Evolutionary conservation across 2,888 invertebrate species (phyloP).

Genomic region (Drosophila putrida): DNA sequence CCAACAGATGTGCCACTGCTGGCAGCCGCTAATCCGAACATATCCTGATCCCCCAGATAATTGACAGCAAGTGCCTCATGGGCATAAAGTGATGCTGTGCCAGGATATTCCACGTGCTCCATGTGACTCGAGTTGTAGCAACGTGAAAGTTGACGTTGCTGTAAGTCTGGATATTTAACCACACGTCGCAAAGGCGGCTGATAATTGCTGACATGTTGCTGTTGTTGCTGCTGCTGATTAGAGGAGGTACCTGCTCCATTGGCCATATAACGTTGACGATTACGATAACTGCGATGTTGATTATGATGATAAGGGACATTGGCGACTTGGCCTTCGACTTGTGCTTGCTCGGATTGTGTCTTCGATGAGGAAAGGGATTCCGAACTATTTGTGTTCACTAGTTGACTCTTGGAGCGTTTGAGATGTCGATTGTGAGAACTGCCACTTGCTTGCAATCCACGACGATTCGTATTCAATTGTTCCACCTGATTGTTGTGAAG

Average conservation of each 20-base stretch:
- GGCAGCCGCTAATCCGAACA: conserved; percentile 14
- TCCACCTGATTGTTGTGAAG: conserved; percentile 12
- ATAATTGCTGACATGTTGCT: conserved; percentile 19
- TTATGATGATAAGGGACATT: conserved; percentile 32
- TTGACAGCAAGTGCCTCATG: neutral
- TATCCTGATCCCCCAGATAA: conserved; percentile 19
- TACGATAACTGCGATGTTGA: conserved; percentile 64
- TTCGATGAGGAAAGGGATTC: conserved; percentile 62
- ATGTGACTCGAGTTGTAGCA: conserved; percentile 62
- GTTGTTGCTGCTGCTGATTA: conserved; percentile 17
- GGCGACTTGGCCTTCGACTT: conserved; percentile 15
- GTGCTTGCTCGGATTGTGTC: conserved; percentile 38
- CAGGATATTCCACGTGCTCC: conserved; percentile 29
- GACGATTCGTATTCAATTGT: conserved; percentile 23
- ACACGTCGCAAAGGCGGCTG: conserved; percentile 34
- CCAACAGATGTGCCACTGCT: conserved; percentile 55
- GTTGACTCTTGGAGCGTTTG: conserved; percentile 44
- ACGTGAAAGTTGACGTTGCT: conserved; percentile 53
- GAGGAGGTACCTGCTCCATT: conserved; percentile 3
- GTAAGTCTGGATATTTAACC: conserved; percentile 38
- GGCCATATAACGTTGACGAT: conserved; percentile 60
- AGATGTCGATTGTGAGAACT: conserved; percentile 30
- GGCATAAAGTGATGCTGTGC: conserved; percentile 4
- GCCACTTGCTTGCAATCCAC: conserved; percentile 24
- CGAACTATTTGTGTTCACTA: conserved; percentile 33